Evolutionary conservation across 2,797 vertebrate genomes (phyloP), one percentile per base, ranked within the genome.

Genomic region (Epinephelus malabaricus): DNA sequence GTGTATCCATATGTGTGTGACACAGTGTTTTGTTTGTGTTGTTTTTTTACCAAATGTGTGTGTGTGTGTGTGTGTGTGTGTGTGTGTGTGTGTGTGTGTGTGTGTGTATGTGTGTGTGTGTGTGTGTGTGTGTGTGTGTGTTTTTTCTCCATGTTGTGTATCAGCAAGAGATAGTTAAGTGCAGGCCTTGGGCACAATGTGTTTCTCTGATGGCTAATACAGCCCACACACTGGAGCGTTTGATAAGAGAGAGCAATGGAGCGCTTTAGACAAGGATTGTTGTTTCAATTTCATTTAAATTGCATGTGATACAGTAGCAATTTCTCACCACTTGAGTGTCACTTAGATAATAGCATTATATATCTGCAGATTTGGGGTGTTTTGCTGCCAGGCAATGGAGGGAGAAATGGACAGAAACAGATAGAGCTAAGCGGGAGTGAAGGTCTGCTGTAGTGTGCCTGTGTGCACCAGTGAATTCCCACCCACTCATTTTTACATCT

Each of bases 281-380:
- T 87, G 81, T 90, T 89, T 88, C 88, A 81, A 50, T 85, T 86
- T 88, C 67, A 84, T 89, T 88, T 86, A 86, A 91, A 92, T 83
- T 79, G 82, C 71, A 25, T 73, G 82, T 82, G 84, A 85, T 88
- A 72, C 72, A 49, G 80, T 15, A 4, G 83, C 88, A 85, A 77
- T 88, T 85, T 86, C 78, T 87, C 87, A 62, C 79, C 85, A 65
- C 85, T 86, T 76, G 73, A 89, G 82, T 83, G 62, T 90, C 87
- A 86, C 76, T 78, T 70, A 82, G 83, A 92, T 90, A 86, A 91
- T 70, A 69, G 65, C 82, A 64, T 91, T 80, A 86, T 80, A 86
- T 30, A 71, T 70, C 76, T 85, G 82, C 79, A 82, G 82, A 82
- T 85, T 80, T 79, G 54, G 73, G 66, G 43, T 71, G 64, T 83